Evolutionary conservation across 2,888 invertebrate species (phyloP).

Genomic region (Pristionchus maxplancki): DNA sequence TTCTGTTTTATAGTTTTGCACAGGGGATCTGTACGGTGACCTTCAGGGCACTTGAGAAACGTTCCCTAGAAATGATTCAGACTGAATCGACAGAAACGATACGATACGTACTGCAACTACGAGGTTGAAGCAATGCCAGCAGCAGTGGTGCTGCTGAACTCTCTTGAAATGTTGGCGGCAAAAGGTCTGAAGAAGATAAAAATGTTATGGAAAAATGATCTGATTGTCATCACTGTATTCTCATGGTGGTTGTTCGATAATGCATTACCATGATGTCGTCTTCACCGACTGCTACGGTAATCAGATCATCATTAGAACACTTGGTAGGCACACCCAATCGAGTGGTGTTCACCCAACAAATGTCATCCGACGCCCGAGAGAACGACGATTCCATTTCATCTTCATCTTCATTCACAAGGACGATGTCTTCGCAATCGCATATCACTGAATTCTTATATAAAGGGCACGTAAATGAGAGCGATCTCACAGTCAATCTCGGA

Average conservation of each 20-base stretch:
- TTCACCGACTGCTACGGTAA: not conserved
- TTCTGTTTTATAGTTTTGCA: not conserved
- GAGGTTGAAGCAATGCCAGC: not conserved
- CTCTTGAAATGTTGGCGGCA: not conserved
- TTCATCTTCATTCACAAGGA: not conserved
- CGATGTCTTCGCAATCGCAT: not conserved
- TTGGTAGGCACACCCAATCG: not conserved
- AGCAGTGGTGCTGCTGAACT: not conserved
- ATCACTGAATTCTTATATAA: too few relatives aligned
- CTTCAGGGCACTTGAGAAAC: not conserved
- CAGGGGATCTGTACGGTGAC: conserved; percentile 5
- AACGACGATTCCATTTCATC: not conserved
- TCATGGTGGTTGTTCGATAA: too few relatives aligned
- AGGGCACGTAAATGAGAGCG: too few relatives aligned
- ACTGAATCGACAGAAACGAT: not conserved
- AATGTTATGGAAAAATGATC: not conserved
- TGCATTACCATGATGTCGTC: not conserved
- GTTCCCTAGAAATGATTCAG: not conserved
- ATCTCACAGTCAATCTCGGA: too few relatives aligned
- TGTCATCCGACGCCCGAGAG: not conserved
- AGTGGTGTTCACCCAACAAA: not conserved
- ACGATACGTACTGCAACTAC: not conserved
- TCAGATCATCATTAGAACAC: not conserved
- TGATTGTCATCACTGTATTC: not conserved
- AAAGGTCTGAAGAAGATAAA: not conserved